Base-by-base conservation (phyloP, 1,140 invertebrate species). In the Drosophila lowei region DNA sequence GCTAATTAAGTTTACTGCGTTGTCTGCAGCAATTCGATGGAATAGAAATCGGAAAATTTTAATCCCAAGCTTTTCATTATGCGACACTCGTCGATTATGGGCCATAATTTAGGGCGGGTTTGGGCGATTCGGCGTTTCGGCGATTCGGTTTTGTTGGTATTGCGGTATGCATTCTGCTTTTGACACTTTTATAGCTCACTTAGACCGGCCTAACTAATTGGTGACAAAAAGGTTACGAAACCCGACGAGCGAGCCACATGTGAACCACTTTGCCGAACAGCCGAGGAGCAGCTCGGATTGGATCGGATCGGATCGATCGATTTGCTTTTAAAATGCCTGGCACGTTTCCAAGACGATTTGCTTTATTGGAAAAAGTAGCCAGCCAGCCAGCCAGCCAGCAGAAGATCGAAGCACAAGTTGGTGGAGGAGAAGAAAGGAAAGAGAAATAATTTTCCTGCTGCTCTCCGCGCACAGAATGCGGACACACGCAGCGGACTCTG, bases 151-250 rank as follows among this genome's bases (percentile, higher is more conserved):
- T 77, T 86, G 77, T 52, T 49, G 48, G 68, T 62, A 64, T 65
- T 73, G 64, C 77, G 76, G 38, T 62, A 38, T 38, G 34, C 34
- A 38, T 38, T 38, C 34, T 38, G 34, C 34, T 79, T 80, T 86
- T 80, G 77, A 86, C 83, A 75, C 62, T 81, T 86, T 88, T 86
- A 86, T 88, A 64, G 81, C 65, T 81, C 81, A 86, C 81, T 85
- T 85, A 85, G 77, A 62, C 34, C 52, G 47, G 58, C 65, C 71
- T 54, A 66, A 64, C 54, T 42, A 64, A 76, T 73, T 73, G 59
- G 46, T 53, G 64, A 67, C 47, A 70, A 81, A 68, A 86, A 77
- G 77, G 65, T 81, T 77, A 73, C 46, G 50, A 86, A 88, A 85
- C 81, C 65, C 49, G 73, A 53, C 44, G 55, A 54, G 56, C 28